phyloP scores from a whole-genome alignment of 2,113 vertebrate genomes.

The Pomatostomus ruficeps region DNA sequence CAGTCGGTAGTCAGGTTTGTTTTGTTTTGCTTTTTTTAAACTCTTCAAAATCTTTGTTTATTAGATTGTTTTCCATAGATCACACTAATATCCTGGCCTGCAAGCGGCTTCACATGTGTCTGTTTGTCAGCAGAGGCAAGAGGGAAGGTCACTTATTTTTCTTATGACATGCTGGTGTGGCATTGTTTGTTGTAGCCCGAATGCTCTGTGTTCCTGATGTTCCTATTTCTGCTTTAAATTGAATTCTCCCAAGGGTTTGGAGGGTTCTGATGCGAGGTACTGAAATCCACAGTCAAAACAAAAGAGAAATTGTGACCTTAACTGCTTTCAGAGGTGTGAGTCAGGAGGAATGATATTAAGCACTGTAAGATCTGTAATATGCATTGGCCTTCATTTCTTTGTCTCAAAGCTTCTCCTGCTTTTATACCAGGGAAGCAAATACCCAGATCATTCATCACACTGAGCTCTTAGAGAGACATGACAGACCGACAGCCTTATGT shows the following conservation, averaged over 20 bases:
- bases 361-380: background rate
- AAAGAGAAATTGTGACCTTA: background rate
- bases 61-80: background rate
- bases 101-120: background rate
- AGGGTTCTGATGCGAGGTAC: background rate
- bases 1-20: background rate
- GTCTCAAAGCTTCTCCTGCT: conserved; percentile 28
- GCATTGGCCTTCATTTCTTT: conserved; percentile 36
- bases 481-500: conserved; percentile 12
- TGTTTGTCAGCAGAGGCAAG: background rate
- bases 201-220: background rate
- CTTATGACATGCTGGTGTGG: background rate
- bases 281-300: background rate
- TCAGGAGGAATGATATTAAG: background rate
- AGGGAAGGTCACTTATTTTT: conserved; percentile 33
- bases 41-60: background rate
- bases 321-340: conserved; percentile 1
- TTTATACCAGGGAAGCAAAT: conserved; percentile 5
- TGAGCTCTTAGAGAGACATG: background rate
- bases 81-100: background rate
- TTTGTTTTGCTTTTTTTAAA: background rate
- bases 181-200: background rate
- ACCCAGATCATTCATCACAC: conserved; percentile 20
- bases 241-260: background rate
- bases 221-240: background rate